Evolutionary conservation across 2,888 invertebrate genomes (phyloP).

Genomic region (Lysandra bellargus): DNA sequence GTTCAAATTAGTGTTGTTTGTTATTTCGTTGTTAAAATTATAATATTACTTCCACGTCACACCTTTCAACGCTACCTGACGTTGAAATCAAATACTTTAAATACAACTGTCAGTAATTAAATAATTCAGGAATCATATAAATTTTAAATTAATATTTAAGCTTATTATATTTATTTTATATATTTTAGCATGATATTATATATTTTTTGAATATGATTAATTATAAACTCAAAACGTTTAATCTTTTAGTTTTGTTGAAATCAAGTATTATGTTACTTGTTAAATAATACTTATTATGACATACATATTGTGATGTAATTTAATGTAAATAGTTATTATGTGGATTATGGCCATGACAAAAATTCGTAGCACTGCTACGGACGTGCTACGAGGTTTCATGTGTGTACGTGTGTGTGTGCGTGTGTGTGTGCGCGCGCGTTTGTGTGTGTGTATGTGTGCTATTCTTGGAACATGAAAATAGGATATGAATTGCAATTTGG

Average conservation of each 20-base stretch:
- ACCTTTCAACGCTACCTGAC: not conserved
- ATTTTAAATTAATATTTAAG: not conserved
- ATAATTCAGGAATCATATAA: not conserved
- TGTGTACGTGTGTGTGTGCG: too few relatives aligned
- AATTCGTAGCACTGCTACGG: not conserved
- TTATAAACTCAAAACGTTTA: too few relatives aligned
- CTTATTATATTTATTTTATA: not conserved
- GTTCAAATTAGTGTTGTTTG: conserved; percentile 1
- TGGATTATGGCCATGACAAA: too few relatives aligned
- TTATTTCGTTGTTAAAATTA: conserved; percentile 14
- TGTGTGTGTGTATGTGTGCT: too few relatives aligned
- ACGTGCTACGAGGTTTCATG: not conserved
- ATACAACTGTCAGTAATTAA: not conserved
- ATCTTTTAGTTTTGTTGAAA: too few relatives aligned
- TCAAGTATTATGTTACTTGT: too few relatives aligned
- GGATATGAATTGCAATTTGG: too few relatives aligned
- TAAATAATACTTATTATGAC: too few relatives aligned
- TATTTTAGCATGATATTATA: not conserved
- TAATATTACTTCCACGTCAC: not conserved
- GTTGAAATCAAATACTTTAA: conserved; percentile 3
- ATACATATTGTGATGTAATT: too few relatives aligned
- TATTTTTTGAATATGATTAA: not conserved
- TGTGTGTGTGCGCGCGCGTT: too few relatives aligned
- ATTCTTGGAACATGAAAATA: too few relatives aligned
- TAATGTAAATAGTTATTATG: too few relatives aligned